Evolutionary conservation across 2,888 invertebrate species (phyloP), one percentile per base, ranked within the genome.

Genomic region (Hipparchia semele): DNA sequence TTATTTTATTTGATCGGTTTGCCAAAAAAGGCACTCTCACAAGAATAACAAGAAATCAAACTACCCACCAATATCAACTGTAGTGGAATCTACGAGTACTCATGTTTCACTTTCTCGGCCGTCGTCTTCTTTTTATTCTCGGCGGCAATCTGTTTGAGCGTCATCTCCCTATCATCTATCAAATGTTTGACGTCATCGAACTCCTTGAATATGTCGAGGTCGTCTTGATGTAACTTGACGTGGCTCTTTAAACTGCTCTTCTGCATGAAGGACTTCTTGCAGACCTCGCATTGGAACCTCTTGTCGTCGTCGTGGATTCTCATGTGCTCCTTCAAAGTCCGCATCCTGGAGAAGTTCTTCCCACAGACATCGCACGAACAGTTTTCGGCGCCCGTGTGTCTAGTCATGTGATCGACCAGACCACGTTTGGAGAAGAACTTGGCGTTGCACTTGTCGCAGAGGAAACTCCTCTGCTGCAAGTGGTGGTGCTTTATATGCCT

Each of bases 101-200:
- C 71, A 33, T 73, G 64, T 49, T 76, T 75, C 39, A 74, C 59
- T 49, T 87, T 90, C 53, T 90, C 88, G 1, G 81, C 85, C 8
- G 84, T 80, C 0, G 84, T 83, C 64, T 89, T 92, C 73, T 82
- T 85, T 67, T 88, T 92, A 70, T 83, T 90, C 77, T 94, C 93
- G 0, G 88, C 90, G 0, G 93, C 93, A 2, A 94, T 91, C 77
- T 94, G 87, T 75, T 92, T 93, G 45, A 94, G 71, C 2, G 93
- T 93, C 83, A 94, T 82, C 77, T 91, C 92, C 46, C 93, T 86
- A 76, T 93, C 87, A 58, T 94, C 93, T 60, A 94, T 91, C 53
- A 94, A 77, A 80, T 94, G 93, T 73, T 92, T 94, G 0, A 94
- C 93, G 70, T 94, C 93, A 54, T 94, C 93, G 70, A 94, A 94